A percentile compares a stretch with the other conserved stretches of the same genome.
Evolutionary conservation across 2,113 vertebrate species (phyloP).

Genomic region (Raja brachyura): DNA sequence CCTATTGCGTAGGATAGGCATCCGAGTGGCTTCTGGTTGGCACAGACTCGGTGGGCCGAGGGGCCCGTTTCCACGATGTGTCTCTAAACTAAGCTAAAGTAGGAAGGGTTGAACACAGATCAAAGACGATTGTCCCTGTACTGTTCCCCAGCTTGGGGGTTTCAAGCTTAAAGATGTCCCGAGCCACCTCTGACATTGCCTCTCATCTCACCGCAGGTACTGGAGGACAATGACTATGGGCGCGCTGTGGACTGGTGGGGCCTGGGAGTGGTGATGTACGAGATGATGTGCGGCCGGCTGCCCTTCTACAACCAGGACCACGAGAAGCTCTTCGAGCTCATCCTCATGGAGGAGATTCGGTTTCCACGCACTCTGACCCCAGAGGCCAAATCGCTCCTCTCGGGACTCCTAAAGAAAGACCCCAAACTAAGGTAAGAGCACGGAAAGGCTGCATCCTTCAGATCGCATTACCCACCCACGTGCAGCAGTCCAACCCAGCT

Average conservation of each 20-base stretch:
- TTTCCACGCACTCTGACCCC: constrained; percentile 77
- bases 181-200: neutral
- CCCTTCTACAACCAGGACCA: constrained; percentile 96
- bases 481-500: neutral
- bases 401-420: constrained; percentile 83
- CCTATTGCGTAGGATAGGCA: no score
- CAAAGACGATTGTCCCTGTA: no score
- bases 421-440: constrained; percentile 71
- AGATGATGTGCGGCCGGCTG: constrained; percentile 87
- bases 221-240: constrained; percentile 88
- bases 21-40: no score
- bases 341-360: constrained; percentile 88
- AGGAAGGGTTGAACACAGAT: no score
- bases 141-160: neutral
- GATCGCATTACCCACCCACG: neutral
- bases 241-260: constrained; percentile 92
- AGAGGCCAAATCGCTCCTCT: constrained; percentile 71
- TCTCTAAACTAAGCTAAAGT: no score
- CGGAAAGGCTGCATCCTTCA: neutral
- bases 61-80: no score
- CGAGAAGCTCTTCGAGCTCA: constrained; percentile 87
- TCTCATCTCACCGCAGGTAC: constrained; percentile 60
- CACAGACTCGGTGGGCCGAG: no score
- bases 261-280: constrained; percentile 87
- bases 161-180: neutral